phyloP scores from a whole-genome alignment of 1,140 invertebrate species.

The Chrysopa pallens region DNA sequence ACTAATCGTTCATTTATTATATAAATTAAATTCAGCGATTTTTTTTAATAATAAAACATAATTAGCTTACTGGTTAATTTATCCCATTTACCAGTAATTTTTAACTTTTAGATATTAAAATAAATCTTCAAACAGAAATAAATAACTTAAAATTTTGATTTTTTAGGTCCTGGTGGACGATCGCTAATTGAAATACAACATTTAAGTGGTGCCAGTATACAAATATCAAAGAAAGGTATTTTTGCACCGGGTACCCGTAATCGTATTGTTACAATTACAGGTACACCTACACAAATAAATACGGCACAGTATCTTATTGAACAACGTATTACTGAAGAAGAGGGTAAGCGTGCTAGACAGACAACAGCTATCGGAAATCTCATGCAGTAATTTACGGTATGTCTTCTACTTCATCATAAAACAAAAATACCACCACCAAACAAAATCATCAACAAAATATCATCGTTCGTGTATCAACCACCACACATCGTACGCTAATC shows the following conservation, averaged over 20 bases:
- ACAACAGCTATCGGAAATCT: conserved; percentile 56
- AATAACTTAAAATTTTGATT: too few species aligned
- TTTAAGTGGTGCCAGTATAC: conserved; percentile 88
- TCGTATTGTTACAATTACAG: conserved; percentile 90
- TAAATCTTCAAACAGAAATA: too few species aligned
- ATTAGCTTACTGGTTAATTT: too few species aligned
- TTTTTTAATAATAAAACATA: too few species aligned
- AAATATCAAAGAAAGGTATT: conserved; percentile 96
- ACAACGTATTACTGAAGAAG: conserved; percentile 88
- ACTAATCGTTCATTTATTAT: too few species aligned
- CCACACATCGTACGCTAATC: too few species aligned
- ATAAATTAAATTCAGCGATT: too few species aligned
- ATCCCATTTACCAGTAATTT: too few species aligned
- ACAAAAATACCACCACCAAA: too few species aligned
- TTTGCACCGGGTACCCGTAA: conserved; percentile 92
- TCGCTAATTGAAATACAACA: conserved; percentile 94
- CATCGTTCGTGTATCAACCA: too few species aligned
- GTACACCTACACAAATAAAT: conserved; percentile 67
- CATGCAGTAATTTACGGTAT: conserved; percentile 18
- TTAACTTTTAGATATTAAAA: too few species aligned
- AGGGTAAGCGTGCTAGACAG: conserved; percentile 79
- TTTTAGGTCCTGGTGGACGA: conserved; percentile 70
- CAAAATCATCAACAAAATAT: too few species aligned
- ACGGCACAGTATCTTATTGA: conserved; percentile 89
- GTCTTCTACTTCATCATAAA: background rate